Evolutionary conservation across 2,113 vertebrate genomes (phyloP).

Genomic region (Otolemur garnettii): DNA sequence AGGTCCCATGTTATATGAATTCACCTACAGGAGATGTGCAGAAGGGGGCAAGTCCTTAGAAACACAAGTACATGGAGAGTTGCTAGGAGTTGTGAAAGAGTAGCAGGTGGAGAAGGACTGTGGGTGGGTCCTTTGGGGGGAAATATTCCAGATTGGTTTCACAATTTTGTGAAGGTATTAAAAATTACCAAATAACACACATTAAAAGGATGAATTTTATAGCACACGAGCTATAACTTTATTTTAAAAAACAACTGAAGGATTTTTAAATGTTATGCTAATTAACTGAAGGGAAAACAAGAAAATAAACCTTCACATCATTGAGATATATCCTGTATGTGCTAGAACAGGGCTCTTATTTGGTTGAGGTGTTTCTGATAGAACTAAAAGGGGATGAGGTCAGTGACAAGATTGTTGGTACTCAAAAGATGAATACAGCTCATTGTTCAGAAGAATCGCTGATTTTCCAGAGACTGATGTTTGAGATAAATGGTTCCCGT

Average conservation of each 20-base stretch:
- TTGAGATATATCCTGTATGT: not conserved
- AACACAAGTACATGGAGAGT: not conserved
- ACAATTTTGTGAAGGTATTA: not conserved
- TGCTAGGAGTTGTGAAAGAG: not conserved
- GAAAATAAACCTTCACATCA: not conserved
- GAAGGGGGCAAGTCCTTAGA: not conserved
- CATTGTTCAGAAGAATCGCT: not conserved
- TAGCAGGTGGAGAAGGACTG: no score
- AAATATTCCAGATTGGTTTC: not conserved
- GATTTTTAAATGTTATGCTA: not conserved
- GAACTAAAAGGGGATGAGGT: not conserved
- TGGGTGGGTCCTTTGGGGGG: not conserved
- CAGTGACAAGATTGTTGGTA: not conserved
- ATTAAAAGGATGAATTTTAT: not conserved
- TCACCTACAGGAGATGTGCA: not conserved
- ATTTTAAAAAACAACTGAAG: not conserved
- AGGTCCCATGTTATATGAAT: not conserved
- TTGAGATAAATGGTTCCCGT: not conserved
- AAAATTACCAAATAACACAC: not conserved
- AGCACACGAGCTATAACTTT: not conserved
- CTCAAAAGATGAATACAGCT: not conserved
- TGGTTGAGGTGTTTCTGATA: not conserved
- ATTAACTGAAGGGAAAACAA: not conserved
- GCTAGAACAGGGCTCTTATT: not conserved
- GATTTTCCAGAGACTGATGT: conserved; percentile 33